Base-by-base conservation (phyloP, 2,888 invertebrate genomes). In the Dione vanillae region DNA sequence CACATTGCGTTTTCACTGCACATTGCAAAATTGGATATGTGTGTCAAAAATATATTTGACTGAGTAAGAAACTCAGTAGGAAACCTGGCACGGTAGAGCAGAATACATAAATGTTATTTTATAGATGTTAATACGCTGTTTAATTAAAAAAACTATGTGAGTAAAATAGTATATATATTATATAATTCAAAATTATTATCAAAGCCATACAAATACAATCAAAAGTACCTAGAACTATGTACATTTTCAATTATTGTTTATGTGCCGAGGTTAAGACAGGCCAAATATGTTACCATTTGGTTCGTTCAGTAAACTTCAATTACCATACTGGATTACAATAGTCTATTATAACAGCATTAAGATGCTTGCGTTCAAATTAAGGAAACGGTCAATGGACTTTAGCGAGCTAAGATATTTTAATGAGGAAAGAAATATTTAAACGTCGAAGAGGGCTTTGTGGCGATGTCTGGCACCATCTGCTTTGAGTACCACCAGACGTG, bases 221-320 rank as follows among this genome's bases (percentile, higher is more conserved):
- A 14, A 54, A 37, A 54, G 35, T 37, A 37, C 27, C n/a, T 49
- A 47, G 19, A 40, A 19, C 7, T 49, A 47, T 10, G 3, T n/a
- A 35, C 1, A 3, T 8, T 11, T 12, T 49, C 9, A 49, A 1
- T 37, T 5, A 19, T 49, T 51, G 40, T 64, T 64, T 49, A 64
- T 9, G 20, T 40, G 51, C 40, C 14, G 37, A 40, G 64, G 47
- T 19, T 64, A 62, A 62, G 47, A 20, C 16, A 62, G 47, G 8
- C 37, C 37, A 49, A 49, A 64, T 64, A 49, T 64, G 49, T 61
- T 49, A 64, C 49, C 49, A 64, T 64, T 49, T 47, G 16, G 19
- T 47, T 40, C 47, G 49, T 64, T 65, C 41, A 54, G 43, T 47
- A 47, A n/a, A 52, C 52, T 59, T 51, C 51, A 67, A 67, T 67